phyloP scores from a whole-genome alignment of 2,888 invertebrate species.

The Rhagonycha fulva region DNA sequence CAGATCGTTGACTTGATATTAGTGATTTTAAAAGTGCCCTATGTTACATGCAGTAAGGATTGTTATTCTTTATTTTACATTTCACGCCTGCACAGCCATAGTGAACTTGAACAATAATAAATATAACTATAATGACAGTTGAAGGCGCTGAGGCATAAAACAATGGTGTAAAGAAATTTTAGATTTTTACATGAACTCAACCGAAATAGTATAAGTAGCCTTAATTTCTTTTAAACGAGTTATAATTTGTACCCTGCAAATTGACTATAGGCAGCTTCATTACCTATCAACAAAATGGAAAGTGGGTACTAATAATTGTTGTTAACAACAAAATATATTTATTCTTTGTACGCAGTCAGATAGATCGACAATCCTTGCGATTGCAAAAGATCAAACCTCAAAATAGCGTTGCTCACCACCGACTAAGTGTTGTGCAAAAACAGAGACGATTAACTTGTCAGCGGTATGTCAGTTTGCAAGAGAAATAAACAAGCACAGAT shows the following conservation, averaged over 20 bases:
- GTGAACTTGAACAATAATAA: slow-evolving; percentile 50
- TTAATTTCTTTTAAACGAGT: slow-evolving; percentile 29
- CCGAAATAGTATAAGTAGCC: slow-evolving; percentile 30
- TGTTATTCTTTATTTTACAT: slow-evolving; percentile 40
- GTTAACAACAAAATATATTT: neutral
- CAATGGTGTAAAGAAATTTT: slow-evolving; percentile 38
- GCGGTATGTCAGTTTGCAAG: too few species aligned
- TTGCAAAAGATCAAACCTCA: too few species aligned
- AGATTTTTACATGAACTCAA: slow-evolving; percentile 33
- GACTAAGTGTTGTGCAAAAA: too few species aligned
- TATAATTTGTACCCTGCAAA: slow-evolving; percentile 23
- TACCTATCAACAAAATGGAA: neutral
- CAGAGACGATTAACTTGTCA: too few species aligned
- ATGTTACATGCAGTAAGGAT: slow-evolving; percentile 37
- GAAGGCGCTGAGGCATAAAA: slow-evolving; percentile 49
- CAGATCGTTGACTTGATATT: slow-evolving; percentile 39
- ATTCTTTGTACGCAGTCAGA: neutral
- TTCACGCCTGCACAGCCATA: slow-evolving; percentile 44
- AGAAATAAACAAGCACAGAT: too few species aligned
- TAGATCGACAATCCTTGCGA: neutral
- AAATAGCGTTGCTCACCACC: too few species aligned
- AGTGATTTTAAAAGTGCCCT: slow-evolving; percentile 32
- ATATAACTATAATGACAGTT: slow-evolving; percentile 51
- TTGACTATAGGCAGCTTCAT: slow-evolving; percentile 4
- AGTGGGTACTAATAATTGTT: neutral